phyloP scores from a whole-genome alignment of 2,797 vertebrate species.

The Macropodus opercularis region DNA sequence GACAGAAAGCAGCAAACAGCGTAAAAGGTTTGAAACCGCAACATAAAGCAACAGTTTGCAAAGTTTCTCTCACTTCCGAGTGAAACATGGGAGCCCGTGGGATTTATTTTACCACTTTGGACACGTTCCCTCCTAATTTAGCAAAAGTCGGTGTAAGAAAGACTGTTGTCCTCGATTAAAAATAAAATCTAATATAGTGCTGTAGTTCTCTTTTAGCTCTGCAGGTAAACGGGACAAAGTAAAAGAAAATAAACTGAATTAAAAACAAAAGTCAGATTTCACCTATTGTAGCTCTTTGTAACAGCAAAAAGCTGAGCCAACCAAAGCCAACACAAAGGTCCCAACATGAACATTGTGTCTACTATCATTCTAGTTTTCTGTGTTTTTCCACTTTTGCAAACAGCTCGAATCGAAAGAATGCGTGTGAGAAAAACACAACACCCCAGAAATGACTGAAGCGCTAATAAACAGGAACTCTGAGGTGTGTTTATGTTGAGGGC shows the following conservation, averaged over 20 bases:
- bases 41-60: not conserved
- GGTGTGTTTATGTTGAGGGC: constrained; percentile 46
- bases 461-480: constrained; percentile 52
- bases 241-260: too few species aligned
- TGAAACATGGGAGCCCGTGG: not conserved
- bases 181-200: not conserved
- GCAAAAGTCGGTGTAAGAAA: not conserved
- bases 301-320: too few species aligned
- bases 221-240: not conserved
- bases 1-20: constrained; percentile 62
- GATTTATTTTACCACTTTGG: not conserved
- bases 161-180: not conserved
- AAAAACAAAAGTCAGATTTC: not conserved
- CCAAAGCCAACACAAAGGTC: not conserved
- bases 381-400: constrained; percentile 6
- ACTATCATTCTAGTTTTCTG: not conserved
- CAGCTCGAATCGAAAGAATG: constrained; percentile 2
- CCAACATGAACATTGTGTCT: too few species aligned
- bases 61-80: constrained; percentile 6
- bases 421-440: constrained; percentile 27
- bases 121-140: not conserved
- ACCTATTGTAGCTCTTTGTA: too few species aligned
- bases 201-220: not conserved
- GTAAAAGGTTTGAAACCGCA: constrained; percentile 8
- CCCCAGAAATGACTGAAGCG: constrained; percentile 19